Evolutionary conservation across 2,888 invertebrate genomes (phyloP).

Genomic region (Rapana venosa): DNA sequence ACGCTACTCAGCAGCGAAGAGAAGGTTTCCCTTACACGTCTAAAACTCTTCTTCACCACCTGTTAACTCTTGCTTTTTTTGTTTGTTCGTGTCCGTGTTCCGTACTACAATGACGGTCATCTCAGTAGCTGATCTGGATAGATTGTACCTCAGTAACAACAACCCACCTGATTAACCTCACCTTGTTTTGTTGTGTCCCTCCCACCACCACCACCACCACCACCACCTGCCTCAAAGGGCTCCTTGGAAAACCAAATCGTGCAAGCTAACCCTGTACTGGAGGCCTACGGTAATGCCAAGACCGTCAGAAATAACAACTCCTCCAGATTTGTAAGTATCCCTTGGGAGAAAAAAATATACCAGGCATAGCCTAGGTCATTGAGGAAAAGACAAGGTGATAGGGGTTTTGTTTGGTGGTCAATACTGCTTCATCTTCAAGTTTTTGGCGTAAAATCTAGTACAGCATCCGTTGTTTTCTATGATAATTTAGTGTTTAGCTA

Average conservation of each 20-base stretch:
- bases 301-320: slow-evolving; percentile 97
- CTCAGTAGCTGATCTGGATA: neutral
- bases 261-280: slow-evolving; percentile 89
- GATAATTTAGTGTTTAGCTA: no score
- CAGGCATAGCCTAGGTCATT: no score
- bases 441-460: no score
- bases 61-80: no score
- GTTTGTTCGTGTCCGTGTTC: no score
- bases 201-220: neutral
- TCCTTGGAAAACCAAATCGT: slow-evolving; percentile 98
- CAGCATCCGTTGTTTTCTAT: no score
- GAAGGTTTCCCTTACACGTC: no score
- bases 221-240: slow-evolving; percentile 49
- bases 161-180: no score
- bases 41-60: no score
- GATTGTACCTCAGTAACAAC: neutral
- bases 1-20: no score
- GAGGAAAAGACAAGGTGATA: no score
- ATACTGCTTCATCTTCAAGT: neutral
- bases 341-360: neutral
- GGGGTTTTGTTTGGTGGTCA: no score
- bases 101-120: neutral
- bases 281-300: slow-evolving; percentile 77
- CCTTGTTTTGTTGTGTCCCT: neutral
- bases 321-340: slow-evolving; percentile 77